A percentile compares a stretch with the other conserved stretches of the same genome.
Conservation (phyloP, 2,797 vertebrate genomes). For the Sebastes nivosus region DNA sequence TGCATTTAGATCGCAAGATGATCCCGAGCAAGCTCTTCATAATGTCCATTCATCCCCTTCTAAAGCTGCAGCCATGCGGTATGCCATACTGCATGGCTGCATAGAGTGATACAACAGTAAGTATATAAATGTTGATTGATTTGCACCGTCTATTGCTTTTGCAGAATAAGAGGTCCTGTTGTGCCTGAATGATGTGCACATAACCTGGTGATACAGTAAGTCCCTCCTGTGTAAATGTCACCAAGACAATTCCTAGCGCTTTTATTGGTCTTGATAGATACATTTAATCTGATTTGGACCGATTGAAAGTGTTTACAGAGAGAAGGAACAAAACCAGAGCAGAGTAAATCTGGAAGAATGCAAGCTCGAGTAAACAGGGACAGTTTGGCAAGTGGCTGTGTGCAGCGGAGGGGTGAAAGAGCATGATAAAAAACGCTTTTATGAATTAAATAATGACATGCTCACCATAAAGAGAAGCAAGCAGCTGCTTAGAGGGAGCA, state of each 20-base stretch:
- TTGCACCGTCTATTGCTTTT: conserved; percentile 22
- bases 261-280: conserved; percentile 6
- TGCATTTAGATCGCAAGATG: conserved; percentile 79
- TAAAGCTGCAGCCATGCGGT: conserved; percentile 53
- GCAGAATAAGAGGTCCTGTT: conserved; percentile 8
- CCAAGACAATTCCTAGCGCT: background rate
- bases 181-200: background rate
- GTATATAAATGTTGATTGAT: conserved; percentile 57
- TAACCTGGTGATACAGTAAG: background rate
- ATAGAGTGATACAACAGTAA: conserved; percentile 27
- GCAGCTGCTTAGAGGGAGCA: conserved; percentile 65
- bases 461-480: conserved; percentile 51
- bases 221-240: conserved; percentile 20
- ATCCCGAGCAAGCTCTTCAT: conserved; percentile 71
- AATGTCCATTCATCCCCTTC: conserved; percentile 66
- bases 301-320: background rate
- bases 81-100: conserved; percentile 19
- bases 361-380: conserved; percentile 15
- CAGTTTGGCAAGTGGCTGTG: conserved; percentile 1
- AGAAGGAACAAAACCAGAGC: background rate
- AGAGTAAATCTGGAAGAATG: background rate
- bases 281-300: conserved; percentile 1
- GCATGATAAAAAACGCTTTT: conserved; percentile 22
- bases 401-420: conserved; percentile 24
- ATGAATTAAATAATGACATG: conserved; percentile 64